Base-by-base conservation (phyloP, 2,113 vertebrate genomes). In the Urocitellus parryii region DNA sequence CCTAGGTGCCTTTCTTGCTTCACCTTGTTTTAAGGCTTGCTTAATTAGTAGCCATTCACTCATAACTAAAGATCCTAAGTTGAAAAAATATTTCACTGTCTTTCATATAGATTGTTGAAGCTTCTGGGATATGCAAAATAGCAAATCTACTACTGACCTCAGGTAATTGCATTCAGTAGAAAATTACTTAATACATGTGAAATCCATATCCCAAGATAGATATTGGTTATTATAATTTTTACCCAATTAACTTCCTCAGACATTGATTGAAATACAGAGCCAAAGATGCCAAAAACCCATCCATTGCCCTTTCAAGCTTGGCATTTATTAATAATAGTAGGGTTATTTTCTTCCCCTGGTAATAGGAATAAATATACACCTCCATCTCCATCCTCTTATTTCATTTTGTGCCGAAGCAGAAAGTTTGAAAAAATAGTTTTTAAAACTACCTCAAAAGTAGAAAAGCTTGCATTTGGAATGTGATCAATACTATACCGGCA, bases 241-340 rank as follows among this genome's bases (percentile, higher is more conserved):
- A 22, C 20, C 10, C 37, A 87, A 2, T 78, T 81, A 81, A 86
- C 22, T 81, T 82, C 9, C 20, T 93, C 9, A 45, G 14, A 32
- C 58, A 56, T 17, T 56, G 9, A 29, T 5, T 87, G 83, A 83
- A 48, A 14, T 70, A 22, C 17, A 45, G 3, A 91, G 56, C 8
- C 61, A 81, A 58, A 95, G 78, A 48, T 27, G 24, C 74, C 4
- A 65, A n/a, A 10, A 58, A n/a, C 13, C 24, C 22, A 74, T 12
- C 48, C 39, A 24, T 67, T 42, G 22, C 10, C 63, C 53, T n/a
- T 88, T 76, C 20, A 9, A 81, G 24, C 65, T 85, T 61, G 53
- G n/a, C 42, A 78, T 63, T 92, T 82, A 84, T 94, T 94, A 84
- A 80, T 81, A 80, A 32, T 32, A 76, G 22, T 18, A 53, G 8